A percentile compares a stretch with the other conserved stretches of the same genome.
phyloP scores from a whole-genome alignment of 2,888 invertebrate genomes.

The Camponotus fellah region DNA sequence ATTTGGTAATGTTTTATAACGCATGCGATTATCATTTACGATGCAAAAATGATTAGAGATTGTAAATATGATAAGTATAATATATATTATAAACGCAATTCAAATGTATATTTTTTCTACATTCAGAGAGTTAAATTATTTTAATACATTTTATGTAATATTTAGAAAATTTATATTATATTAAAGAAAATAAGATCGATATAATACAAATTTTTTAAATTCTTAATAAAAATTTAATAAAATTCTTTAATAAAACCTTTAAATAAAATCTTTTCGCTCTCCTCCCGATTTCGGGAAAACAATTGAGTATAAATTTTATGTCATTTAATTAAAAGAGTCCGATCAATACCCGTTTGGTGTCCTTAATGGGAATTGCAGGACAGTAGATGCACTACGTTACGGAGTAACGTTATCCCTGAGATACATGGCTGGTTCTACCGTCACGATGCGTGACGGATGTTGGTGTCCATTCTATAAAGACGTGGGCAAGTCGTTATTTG shows the following conservation, averaged over 20 bases:
- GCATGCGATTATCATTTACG: neutral
- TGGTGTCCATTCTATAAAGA: constrained; percentile 70
- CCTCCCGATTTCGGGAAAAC: neutral
- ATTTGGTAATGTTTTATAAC: neutral
- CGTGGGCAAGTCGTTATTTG: constrained; percentile 45
- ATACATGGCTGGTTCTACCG: constrained; percentile 82
- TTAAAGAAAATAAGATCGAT: neutral
- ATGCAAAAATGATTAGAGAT: neutral
- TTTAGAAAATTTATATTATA: neutral
- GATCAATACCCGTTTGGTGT: constrained; percentile 45
- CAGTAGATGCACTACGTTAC: constrained; percentile 61
- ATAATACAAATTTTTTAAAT: no score
- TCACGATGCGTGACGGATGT: constrained; percentile 82
- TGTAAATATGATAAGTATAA: neutral
- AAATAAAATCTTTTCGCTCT: neutral
- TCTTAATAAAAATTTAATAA: no score
- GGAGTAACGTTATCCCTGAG: constrained; percentile 83
- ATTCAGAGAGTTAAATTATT: neutral
- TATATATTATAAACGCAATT: neutral
- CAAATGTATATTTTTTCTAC: neutral
- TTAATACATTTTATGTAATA: neutral
- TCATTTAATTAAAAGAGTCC: neutral
- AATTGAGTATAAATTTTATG: neutral
- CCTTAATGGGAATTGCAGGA: constrained; percentile 74
- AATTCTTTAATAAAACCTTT: no score